A percentile compares a stretch with the other conserved stretches of the same genome.
phyloP scores from a whole-genome alignment of 2,797 vertebrate genomes.

The Sphaeramia orbicularis region DNA sequence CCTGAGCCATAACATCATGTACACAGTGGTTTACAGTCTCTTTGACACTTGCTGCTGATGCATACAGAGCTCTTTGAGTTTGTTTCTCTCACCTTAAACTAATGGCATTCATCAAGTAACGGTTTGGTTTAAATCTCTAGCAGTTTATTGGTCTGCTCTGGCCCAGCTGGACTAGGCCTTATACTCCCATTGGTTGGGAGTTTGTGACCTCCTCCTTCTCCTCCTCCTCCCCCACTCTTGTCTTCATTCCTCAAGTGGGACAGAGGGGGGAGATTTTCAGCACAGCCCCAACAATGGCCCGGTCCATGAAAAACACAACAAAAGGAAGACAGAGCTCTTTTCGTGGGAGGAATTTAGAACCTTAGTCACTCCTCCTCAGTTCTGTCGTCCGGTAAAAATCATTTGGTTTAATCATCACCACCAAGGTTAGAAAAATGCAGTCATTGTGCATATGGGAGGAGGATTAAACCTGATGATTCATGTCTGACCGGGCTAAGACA shows the following conservation, averaged over 20 bases:
- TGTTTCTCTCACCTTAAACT: constrained; percentile 45
- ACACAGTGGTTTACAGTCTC: constrained; percentile 49
- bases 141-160: constrained; percentile 77
- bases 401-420: not conserved
- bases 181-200: constrained; percentile 76
- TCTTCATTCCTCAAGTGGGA: constrained; percentile 66
- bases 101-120: constrained; percentile 56
- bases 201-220: constrained; percentile 17
- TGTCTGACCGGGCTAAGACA: not conserved
- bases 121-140: constrained; percentile 80
- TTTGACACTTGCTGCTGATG: not conserved
- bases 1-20: constrained; percentile 18
- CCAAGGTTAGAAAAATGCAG: not conserved
- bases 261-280: constrained; percentile 53
- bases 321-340: constrained; percentile 62
- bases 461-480: not conserved
- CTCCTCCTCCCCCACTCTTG: constrained; percentile 51
- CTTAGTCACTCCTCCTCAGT: constrained; percentile 4
- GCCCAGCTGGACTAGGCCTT: constrained; percentile 64
- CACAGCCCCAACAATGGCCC: constrained; percentile 79
- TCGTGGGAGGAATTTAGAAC: constrained; percentile 66
- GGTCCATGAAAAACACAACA: constrained; percentile 74
- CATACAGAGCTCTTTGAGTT: constrained; percentile 17
- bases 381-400: constrained; percentile 17
- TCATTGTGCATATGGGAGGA: constrained; percentile 13